phyloP scores from a whole-genome alignment of 2,888 invertebrate species.

The Zygothrica quintamaculata region DNA sequence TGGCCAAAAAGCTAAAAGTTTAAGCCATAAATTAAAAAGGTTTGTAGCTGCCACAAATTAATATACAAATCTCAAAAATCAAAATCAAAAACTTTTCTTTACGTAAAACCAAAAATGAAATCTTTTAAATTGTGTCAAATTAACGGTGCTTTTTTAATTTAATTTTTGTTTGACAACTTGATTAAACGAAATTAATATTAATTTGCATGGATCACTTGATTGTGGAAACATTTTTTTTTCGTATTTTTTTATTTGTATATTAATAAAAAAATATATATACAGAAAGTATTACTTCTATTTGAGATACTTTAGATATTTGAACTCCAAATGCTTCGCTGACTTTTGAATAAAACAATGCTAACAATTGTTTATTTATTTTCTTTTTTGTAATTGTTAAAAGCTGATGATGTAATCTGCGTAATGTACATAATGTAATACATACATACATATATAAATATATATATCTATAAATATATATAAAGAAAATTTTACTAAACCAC shows the following conservation, averaged over 20 bases:
- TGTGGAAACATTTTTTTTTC: too few species aligned
- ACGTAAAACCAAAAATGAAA: slow-evolving; percentile 1
- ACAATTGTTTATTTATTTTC: too few species aligned
- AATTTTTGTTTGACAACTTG: slow-evolving; percentile 13
- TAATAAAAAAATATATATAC: too few species aligned
- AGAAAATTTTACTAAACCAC: too few species aligned
- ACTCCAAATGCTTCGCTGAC: slow-evolving; percentile 13
- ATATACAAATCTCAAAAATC: too few species aligned
- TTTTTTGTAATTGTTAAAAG: slow-evolving; percentile 2
- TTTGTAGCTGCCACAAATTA: too few species aligned
- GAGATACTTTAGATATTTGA: not conserved
- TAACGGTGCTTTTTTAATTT: slow-evolving; percentile 39
- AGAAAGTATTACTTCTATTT: not conserved
- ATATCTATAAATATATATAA: too few species aligned
- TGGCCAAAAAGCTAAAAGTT: too few species aligned
- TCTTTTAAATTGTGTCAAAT: slow-evolving; percentile 55
- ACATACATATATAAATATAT: too few species aligned
- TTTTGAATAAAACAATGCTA: slow-evolving; percentile 25
- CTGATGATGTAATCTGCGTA: slow-evolving; percentile 41
- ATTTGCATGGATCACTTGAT: slow-evolving; percentile 43
- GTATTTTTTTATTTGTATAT: slow-evolving; percentile 5
- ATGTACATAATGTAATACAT: not conserved
- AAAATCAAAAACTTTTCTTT: too few species aligned
- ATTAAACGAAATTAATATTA: slow-evolving; percentile 15
- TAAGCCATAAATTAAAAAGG: too few species aligned